Conservation (phyloP, 2,113 vertebrate genomes). For the Bufo bufo region DNA sequence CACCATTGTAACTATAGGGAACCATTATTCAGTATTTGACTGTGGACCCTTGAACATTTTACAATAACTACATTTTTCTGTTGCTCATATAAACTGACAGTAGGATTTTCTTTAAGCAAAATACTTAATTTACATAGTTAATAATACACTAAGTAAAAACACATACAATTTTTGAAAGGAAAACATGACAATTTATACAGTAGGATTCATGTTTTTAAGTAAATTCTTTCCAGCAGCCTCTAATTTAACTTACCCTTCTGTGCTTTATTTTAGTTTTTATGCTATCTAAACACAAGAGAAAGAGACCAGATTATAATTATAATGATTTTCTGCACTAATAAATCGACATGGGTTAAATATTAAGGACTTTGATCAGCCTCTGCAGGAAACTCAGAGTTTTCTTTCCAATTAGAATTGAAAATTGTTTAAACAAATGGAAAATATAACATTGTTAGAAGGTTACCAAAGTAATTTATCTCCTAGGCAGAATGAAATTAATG, state of each 20-base stretch:
- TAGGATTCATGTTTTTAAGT: background rate
- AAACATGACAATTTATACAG: too few species aligned
- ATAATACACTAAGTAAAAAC: too few species aligned
- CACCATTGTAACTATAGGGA: too few species aligned
- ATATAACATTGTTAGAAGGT: slow-evolving; percentile 38
- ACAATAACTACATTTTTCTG: too few species aligned
- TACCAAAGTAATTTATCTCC: slow-evolving; percentile 41
- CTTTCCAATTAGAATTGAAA: slow-evolving; percentile 45
- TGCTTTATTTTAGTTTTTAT: background rate
- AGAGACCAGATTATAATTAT: slow-evolving; percentile 14
- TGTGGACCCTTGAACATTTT: too few species aligned
- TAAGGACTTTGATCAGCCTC: slow-evolving; percentile 41
- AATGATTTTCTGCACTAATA: slow-evolving; percentile 29
- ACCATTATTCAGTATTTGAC: too few species aligned
- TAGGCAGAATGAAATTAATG: slow-evolving; percentile 44
- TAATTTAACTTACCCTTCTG: background rate
- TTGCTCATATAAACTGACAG: too few species aligned
- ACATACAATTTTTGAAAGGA: too few species aligned
- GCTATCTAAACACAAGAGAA: background rate
- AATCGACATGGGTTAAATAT: slow-evolving; percentile 37
- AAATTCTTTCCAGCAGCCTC: background rate
- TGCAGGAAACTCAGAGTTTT: slow-evolving; percentile 12
- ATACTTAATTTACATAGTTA: too few species aligned
- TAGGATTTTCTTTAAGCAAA: too few species aligned
- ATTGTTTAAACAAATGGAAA: slow-evolving; percentile 42